These are phyloP conservation scores for Planococcus citri DNA, from an alignment of 1,140 invertebrate species.

Conservation along the genomic window DNA sequence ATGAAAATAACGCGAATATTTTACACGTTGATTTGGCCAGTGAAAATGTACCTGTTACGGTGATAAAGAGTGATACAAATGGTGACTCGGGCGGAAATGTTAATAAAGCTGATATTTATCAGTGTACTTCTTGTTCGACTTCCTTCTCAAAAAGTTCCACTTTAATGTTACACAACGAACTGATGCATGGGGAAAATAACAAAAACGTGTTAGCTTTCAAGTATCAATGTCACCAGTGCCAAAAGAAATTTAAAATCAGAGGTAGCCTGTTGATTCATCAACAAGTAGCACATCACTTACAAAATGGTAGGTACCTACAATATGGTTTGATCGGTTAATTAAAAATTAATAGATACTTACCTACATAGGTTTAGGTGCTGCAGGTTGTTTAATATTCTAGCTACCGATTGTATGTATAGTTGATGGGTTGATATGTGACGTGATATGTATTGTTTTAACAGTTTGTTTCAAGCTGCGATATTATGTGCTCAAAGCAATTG, in stretches of 20 bases:
- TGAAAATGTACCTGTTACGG: background rate
- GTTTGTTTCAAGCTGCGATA: no score
- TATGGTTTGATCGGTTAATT: background rate
- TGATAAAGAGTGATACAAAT: background rate
- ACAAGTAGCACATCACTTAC: conserved; percentile 54
- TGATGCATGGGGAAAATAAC: conserved; percentile 43
- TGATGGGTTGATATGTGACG: no score
- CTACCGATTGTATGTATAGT: no score
- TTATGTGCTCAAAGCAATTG: no score
- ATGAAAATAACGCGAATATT: background rate
- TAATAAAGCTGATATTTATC: background rate
- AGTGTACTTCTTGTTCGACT: conserved; percentile 39
- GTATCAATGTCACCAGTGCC: conserved; percentile 62
- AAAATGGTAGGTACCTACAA: no score
- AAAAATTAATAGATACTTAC: background rate
- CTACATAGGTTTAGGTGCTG: no score
- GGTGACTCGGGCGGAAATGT: background rate
- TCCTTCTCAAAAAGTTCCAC: conserved; percentile 54
- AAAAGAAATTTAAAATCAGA: conserved; percentile 64
- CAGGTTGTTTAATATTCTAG: no score
- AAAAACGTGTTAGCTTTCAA: conserved; percentile 11
- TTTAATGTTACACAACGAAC: conserved; percentile 55
- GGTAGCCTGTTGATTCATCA: conserved; percentile 69
- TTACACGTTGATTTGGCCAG: background rate
- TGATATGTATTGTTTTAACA: no score